These are phyloP conservation scores for Athrips mouffetella DNA, from an alignment of 2,888 invertebrate genomes.

Conservation along the genomic window DNA sequence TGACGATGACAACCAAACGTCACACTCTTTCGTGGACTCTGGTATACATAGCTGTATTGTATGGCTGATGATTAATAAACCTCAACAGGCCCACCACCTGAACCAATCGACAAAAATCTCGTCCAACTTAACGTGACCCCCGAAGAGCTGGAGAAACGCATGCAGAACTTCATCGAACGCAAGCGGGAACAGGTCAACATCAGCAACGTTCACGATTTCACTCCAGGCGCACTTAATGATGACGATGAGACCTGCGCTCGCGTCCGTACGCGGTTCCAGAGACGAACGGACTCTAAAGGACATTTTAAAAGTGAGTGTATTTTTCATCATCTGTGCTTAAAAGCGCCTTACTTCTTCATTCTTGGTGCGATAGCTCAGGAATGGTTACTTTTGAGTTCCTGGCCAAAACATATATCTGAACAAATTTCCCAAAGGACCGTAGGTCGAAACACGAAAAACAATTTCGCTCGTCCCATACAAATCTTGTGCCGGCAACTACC, in stretches of 20 bases:
- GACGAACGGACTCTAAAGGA: conserved; percentile 85
- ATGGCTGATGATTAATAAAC: too few species aligned
- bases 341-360: too few species aligned
- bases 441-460: too few species aligned
- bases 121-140: conserved; percentile 84
- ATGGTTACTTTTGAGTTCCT: too few species aligned
- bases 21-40: too few species aligned
- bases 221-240: conserved; percentile 55
- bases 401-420: too few species aligned
- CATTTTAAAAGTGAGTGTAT: conserved; percentile 84
- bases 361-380: too few species aligned
- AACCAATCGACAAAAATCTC: conserved; percentile 52
- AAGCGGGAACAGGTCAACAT: conserved; percentile 85
- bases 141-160: conserved; percentile 82
- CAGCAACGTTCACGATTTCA: conserved; percentile 87
- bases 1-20: too few species aligned
- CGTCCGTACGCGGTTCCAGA: conserved; percentile 84
- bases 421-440: too few species aligned
- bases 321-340: not conserved
- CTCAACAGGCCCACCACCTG: conserved; percentile 22
- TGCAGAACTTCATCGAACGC: conserved; percentile 84
- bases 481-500: too few species aligned
- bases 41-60: too few species aligned
- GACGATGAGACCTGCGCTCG: conserved; percentile 84
- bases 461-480: too few species aligned